Evolutionary conservation across 2,113 vertebrate genomes (phyloP).

Genomic region (Montifringilla adamsi): DNA sequence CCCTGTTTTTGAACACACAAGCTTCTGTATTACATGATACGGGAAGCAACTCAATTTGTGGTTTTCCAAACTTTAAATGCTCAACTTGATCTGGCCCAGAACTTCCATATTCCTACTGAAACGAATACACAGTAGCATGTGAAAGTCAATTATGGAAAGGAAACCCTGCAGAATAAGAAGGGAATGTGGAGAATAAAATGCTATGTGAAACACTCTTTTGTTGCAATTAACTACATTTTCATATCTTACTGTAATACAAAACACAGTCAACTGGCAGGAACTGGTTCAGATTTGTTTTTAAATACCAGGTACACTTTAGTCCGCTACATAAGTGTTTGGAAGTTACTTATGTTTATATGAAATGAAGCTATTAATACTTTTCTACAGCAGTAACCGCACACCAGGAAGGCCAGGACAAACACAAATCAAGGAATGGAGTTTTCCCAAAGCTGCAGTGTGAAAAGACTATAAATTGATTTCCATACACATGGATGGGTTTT

Average conservation of each 20-base stretch:
- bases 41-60: slow-evolving; percentile 57
- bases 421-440: slow-evolving; percentile 86
- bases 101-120: slow-evolving; percentile 63
- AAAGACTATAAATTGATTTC: slow-evolving; percentile 83
- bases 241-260: slow-evolving; percentile 77
- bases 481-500: slow-evolving; percentile 83
- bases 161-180: slow-evolving; percentile 60
- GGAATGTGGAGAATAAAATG: slow-evolving; percentile 69
- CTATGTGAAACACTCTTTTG: slow-evolving; percentile 68
- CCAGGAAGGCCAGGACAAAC: slow-evolving; percentile 87
- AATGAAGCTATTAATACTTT: slow-evolving; percentile 90
- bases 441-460: slow-evolving; percentile 88
- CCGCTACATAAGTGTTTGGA: slow-evolving; percentile 78
- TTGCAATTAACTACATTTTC: slow-evolving; percentile 73
- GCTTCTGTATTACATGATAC: slow-evolving; percentile 38
- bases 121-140: slow-evolving; percentile 52
- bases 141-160: slow-evolving; percentile 60
- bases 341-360: slow-evolving; percentile 81
- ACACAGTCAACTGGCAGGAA: slow-evolving; percentile 75
- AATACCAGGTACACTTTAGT: slow-evolving; percentile 78
- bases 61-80: slow-evolving; percentile 46
- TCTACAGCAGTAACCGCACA: slow-evolving; percentile 93
- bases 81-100: slow-evolving; percentile 61
- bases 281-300: slow-evolving; percentile 77
- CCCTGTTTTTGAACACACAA: slow-evolving; percentile 45